Evolutionary conservation across 2,113 vertebrate genomes (phyloP), one percentile per base, ranked within the genome.

Genomic region (Saimiri boliviensis): DNA sequence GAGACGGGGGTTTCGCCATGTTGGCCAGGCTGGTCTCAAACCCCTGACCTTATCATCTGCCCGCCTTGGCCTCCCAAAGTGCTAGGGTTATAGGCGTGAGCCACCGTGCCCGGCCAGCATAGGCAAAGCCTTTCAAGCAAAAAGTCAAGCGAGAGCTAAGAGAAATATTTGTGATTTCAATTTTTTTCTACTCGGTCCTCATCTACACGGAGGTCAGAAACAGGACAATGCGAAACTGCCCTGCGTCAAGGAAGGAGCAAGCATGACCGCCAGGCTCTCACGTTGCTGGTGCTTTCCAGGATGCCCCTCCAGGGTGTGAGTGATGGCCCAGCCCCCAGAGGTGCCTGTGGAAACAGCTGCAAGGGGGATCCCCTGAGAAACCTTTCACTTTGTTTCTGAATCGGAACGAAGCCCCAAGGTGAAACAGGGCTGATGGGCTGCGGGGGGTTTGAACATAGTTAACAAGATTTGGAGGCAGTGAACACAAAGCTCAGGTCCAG

Each of bases 231-330:
- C 23, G 19, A 42, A 30, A 66, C 42, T 40, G 54, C 32, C n/a
- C 8, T 2, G n/a, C 8, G 4, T 11, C 27, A 63, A 63, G 60
- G 27, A 7, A 60, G 47, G 74, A 40, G 42, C 11, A 23, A 13
- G 20, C 84, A 0, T 42, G 42, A 8, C n/a, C 52, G 0, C 12
- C 0, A n/a, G n/a, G n/a, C n/a, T n/a, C 17, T 60, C 23, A 21
- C 47, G 1, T 7, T 16, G 12, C 60, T 13, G 9, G 20, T 42
- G 66, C 37, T 89, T 66, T 68, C 32, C 76, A 5, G 13, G 37
- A 63, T 12, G 60, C 12, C 60, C 60, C 60, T 63, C 5, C 27
- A 63, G 60, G 27, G 60, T 63, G 60, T 5, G 12, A 30, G 60
- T 1, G 12, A 30, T 30, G 60, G 60, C 27, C 60, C 60, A 63